Evolutionary conservation across 2,888 invertebrate genomes (phyloP).

Genomic region (Lepas anatifera): DNA sequence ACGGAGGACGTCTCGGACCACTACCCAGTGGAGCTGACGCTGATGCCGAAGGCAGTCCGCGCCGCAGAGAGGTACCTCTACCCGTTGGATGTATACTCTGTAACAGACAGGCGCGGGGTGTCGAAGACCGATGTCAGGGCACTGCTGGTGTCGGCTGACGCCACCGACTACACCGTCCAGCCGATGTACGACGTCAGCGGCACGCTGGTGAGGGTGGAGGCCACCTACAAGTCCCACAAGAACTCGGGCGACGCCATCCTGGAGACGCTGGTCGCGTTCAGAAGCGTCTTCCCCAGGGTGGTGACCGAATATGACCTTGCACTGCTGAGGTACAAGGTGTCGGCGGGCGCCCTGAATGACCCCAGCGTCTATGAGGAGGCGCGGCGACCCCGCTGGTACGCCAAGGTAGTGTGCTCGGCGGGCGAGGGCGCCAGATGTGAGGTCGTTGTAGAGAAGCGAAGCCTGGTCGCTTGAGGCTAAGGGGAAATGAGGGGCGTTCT

Average conservation of each 20-base stretch:
- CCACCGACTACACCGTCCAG: neutral
- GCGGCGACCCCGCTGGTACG: neutral
- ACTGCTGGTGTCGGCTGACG: neutral
- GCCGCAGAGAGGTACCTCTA: neutral
- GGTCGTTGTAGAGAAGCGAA: neutral
- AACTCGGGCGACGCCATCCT: neutral
- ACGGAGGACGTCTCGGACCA: constrained; percentile 17
- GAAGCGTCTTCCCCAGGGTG: neutral
- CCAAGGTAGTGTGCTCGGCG: neutral
- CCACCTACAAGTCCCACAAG: neutral
- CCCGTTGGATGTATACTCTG: neutral
- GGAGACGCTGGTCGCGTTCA: neutral
- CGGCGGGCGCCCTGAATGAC: neutral
- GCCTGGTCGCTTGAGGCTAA: neutral
- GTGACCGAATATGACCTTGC: neutral
- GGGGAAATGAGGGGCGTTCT: no score
- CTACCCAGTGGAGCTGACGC: constrained; percentile 17
- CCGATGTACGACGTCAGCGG: neutral
- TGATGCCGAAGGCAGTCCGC: neutral
- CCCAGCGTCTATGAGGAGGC: neutral
- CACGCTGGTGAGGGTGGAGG: no score
- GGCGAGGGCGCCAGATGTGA: neutral
- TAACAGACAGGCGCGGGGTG: neutral
- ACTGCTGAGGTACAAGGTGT: neutral
- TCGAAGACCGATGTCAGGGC: neutral